Evolutionary conservation across 2,113 vertebrate species (phyloP).

Genomic region (Bubo scandiacus): DNA sequence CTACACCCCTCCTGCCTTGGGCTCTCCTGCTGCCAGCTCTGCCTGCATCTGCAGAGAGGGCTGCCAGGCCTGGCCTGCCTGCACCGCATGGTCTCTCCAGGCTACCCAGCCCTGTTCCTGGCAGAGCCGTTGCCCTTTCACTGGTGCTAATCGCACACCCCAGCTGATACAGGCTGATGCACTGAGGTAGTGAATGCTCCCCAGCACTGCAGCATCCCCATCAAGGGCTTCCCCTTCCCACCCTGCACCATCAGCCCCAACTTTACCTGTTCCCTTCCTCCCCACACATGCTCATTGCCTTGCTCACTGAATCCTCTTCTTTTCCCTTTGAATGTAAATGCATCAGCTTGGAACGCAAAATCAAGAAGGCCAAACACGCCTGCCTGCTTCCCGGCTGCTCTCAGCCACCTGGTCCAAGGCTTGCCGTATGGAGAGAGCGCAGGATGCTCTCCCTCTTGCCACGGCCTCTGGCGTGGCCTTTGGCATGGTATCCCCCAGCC

Average conservation of each 20-base stretch:
- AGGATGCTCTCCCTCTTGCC: not conserved
- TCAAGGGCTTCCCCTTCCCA: not conserved
- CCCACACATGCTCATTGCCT: not conserved
- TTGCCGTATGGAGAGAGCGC: rapidly evolving
- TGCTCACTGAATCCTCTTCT: not conserved
- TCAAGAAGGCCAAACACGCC: not conserved
- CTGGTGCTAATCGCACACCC: not conserved
- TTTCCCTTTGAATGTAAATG: not conserved
- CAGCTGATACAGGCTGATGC: not conserved
- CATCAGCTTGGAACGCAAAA: too few relatives aligned
- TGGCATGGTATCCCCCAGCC: rapidly evolving
- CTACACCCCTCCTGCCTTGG: not conserved
- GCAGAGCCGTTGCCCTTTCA: not conserved
- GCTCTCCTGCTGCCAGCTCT: not conserved
- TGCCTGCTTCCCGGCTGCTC: rapidly evolving
- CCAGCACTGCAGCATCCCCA: rapidly evolving
- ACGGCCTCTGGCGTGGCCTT: rapidly evolving
- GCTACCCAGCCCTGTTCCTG: not conserved
- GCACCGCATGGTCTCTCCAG: rapidly evolving
- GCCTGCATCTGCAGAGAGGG: not conserved
- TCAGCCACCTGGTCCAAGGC: not conserved
- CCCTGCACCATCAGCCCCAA: not conserved
- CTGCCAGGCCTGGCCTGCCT: not conserved
- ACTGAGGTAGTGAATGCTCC: not conserved
- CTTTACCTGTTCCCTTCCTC: not conserved